Evolutionary conservation across 2,888 invertebrate species (phyloP).

Genomic region (Agrochola macilenta): DNA sequence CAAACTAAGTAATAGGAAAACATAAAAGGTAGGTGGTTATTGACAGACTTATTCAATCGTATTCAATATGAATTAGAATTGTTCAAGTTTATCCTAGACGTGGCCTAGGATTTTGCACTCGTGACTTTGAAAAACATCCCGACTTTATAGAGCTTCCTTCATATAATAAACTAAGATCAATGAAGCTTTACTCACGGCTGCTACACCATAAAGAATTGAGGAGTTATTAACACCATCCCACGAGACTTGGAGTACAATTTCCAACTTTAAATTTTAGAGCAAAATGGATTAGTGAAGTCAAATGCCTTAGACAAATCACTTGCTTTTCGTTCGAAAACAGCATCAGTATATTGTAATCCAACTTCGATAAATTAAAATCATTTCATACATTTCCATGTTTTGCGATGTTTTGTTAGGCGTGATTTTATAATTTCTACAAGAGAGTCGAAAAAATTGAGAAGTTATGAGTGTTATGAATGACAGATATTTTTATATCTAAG

Average conservation of each 20-base stretch:
- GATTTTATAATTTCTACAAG: background rate
- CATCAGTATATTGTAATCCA: background rate
- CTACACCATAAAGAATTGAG: constrained; percentile 25
- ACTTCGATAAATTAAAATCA: background rate
- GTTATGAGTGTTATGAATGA: background rate
- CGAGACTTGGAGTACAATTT: constrained; percentile 13
- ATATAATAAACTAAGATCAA: constrained; percentile 42
- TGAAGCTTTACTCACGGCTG: constrained; percentile 11
- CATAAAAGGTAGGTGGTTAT: constrained; percentile 69
- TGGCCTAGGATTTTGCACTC: constrained; percentile 71
- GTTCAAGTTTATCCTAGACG: constrained; percentile 66
- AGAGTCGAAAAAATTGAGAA: background rate
- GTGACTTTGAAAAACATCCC: constrained; percentile 75
- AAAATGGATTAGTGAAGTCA: constrained; percentile 19
- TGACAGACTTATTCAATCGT: constrained; percentile 72
- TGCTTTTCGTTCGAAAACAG: background rate
- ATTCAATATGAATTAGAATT: constrained; percentile 69
- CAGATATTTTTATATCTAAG: background rate
- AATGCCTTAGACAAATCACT: constrained; percentile 18
- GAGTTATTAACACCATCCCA: constrained; percentile 16
- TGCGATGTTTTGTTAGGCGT: background rate
- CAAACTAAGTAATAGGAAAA: constrained; percentile 70
- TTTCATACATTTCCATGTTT: constrained; percentile 1
- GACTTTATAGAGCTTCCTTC: constrained; percentile 61
- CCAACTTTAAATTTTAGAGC: constrained; percentile 2